Evolutionary conservation across 2,888 invertebrate genomes (phyloP).

Genomic region (Malthinus seriepunctatus): DNA sequence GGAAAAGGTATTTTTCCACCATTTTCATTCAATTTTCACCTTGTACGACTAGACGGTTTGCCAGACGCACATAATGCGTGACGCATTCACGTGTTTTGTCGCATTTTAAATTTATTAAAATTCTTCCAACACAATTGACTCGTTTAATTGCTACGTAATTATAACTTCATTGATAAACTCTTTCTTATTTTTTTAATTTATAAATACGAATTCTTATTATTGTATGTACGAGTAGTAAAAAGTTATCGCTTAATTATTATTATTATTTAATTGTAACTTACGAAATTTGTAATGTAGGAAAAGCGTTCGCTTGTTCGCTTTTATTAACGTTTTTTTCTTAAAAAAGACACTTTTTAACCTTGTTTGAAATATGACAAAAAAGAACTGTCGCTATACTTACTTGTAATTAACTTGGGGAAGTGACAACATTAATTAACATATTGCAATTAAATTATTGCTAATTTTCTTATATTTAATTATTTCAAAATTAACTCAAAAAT

Average conservation of each 20-base stretch:
- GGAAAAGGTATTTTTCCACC: constrained; percentile 50
- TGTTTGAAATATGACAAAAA: no score
- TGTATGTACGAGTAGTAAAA: neutral
- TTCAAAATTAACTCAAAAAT: no score
- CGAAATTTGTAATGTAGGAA: neutral
- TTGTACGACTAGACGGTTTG: constrained; percentile 10
- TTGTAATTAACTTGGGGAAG: no score
- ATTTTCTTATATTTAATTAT: no score
- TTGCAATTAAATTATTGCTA: no score
- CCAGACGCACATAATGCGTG: constrained; percentile 11
- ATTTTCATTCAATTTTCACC: constrained; percentile 20
- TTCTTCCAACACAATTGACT: neutral
- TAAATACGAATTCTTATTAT: no score
- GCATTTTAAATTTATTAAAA: neutral
- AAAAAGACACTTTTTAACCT: no score
- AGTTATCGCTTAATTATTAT: neutral
- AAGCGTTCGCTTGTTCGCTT: neutral
- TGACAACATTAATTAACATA: no score
- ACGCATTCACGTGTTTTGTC: constrained; percentile 2
- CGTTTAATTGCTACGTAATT: neutral
- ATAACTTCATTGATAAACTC: neutral
- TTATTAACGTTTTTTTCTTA: neutral
- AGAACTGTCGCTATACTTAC: no score
- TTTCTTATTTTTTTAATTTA: neutral
- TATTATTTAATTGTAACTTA: neutral